Percentiles rank a stretch among this genome's conserved stretches.
Conservation (phyloP, 2,888 invertebrate species). For the Drosophila algonquin region DNA sequence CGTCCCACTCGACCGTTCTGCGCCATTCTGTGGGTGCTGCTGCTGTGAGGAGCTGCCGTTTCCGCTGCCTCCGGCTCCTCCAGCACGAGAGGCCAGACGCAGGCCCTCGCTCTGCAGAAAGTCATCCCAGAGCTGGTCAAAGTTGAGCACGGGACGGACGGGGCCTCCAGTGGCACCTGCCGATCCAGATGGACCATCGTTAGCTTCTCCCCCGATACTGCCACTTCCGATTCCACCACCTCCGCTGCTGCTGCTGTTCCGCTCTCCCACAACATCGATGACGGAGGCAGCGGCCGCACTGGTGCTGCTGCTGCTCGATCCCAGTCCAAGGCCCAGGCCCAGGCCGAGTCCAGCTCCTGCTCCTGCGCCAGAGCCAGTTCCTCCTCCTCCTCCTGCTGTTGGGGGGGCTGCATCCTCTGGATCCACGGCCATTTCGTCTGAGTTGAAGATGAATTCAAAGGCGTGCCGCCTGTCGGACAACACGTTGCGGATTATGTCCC, state of each 20-base stretch:
- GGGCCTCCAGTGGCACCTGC: conserved; percentile 21
- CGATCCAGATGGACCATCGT: conserved; percentile 4
- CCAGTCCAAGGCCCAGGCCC: neutral
- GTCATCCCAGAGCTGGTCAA: conserved; percentile 76
- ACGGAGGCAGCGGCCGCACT: conserved; percentile 22
- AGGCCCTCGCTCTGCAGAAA: conserved; percentile 74
- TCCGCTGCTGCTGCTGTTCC: conserved; percentile 18
- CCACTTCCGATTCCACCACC: neutral
- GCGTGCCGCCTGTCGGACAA: conserved; percentile 76
- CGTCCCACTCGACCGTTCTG: neutral
- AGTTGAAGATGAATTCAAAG: conserved; percentile 77
- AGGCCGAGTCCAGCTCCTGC: neutral
- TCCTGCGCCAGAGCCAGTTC: conserved; percentile 1
- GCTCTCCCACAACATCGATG: conserved; percentile 41
- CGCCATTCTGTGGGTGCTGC: conserved; percentile 17
- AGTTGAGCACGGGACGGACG: conserved; percentile 65
- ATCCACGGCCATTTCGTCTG: conserved; percentile 76
- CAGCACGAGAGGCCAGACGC: conserved; percentile 60
- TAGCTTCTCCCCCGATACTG: conserved; percentile 29
- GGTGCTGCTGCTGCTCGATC: neutral
- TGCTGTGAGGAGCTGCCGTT: conserved; percentile 11
- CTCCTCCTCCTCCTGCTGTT: conserved; percentile 18
- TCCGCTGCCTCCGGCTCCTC: conserved; percentile 28
- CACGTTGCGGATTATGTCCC: conserved; percentile 76
- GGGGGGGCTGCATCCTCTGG: conserved; percentile 58